Percentiles rank a stretch among this genome's conserved stretches.
Conservation (phyloP, 1,140 invertebrate genomes). For the Drosophila mauritiana region DNA sequence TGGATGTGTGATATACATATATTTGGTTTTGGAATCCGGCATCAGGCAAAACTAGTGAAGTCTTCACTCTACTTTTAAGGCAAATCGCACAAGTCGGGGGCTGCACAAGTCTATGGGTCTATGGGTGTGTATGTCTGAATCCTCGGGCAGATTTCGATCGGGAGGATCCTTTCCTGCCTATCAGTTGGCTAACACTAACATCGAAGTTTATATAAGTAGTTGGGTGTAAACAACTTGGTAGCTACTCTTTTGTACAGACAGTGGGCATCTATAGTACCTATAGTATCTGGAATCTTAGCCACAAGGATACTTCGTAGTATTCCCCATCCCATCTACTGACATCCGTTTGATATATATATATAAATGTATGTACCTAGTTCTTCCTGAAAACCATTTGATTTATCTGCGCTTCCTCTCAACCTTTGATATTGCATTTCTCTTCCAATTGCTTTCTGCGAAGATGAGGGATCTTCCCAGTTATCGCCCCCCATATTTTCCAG, state of each 20-base stretch:
- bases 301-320: no score
- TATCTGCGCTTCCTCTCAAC: not conserved
- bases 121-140: constrained; percentile 4
- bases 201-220: constrained; percentile 22
- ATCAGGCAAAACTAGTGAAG: constrained; percentile 48
- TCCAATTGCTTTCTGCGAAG: not conserved
- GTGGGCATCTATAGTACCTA: constrained; percentile 3
- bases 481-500: not conserved
- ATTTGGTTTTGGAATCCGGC: constrained; percentile 19
- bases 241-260: constrained; percentile 24
- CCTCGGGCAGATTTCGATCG: not conserved
- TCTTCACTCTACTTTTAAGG: constrained; percentile 69
- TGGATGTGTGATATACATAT: not conserved
- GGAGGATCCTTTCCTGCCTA: not conserved
- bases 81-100: constrained; percentile 67
- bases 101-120: constrained; percentile 13
- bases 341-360: not conserved
- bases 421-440: not conserved
- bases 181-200: constrained; percentile 30
- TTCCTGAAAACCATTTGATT: constrained; percentile 15
- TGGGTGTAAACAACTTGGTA: constrained; percentile 37
- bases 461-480: not conserved
- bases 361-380: not conserved
- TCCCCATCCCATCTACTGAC: no score
- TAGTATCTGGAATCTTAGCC: constrained; percentile 14